Evolutionary conservation across 2,113 vertebrate species (phyloP).

Genomic region (Tragelaphus imberbis): DNA sequence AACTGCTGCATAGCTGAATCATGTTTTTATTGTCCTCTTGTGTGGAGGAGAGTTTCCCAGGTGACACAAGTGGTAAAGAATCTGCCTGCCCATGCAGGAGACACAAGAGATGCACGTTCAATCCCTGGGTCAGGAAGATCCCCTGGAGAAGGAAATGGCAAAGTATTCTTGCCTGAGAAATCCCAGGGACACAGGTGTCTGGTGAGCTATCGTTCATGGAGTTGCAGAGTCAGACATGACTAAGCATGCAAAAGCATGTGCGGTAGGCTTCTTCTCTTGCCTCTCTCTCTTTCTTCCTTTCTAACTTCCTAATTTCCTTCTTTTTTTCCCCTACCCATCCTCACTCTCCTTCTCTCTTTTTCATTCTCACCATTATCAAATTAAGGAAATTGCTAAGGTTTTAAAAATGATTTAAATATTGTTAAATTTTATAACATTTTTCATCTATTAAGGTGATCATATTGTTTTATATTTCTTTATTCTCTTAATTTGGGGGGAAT

Average conservation of each 20-base stretch:
- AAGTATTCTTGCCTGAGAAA: background rate
- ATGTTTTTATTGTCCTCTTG: background rate
- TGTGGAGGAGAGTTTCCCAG: background rate
- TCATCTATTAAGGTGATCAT: background rate
- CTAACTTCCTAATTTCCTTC: background rate
- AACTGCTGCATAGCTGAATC: background rate
- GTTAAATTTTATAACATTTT: background rate
- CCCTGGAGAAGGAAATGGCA: background rate
- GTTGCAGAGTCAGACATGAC: background rate
- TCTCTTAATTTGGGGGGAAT: background rate
- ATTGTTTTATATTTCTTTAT: background rate
- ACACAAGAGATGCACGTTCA: background rate
- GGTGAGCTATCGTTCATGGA: background rate
- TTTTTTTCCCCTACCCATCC: background rate
- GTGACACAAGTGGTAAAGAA: background rate
- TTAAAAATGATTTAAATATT: background rate
- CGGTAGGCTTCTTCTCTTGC: background rate
- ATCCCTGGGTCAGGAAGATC: background rate
- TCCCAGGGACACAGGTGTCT: background rate
- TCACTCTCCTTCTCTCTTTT: background rate
- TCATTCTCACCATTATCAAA: background rate
- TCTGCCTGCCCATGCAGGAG: background rate
- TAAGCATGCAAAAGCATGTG: background rate
- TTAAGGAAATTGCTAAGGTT: background rate
- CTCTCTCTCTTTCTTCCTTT: background rate